phyloP scores from a whole-genome alignment of 2,797 vertebrate species.

The Enteromius fasciolatus region DNA sequence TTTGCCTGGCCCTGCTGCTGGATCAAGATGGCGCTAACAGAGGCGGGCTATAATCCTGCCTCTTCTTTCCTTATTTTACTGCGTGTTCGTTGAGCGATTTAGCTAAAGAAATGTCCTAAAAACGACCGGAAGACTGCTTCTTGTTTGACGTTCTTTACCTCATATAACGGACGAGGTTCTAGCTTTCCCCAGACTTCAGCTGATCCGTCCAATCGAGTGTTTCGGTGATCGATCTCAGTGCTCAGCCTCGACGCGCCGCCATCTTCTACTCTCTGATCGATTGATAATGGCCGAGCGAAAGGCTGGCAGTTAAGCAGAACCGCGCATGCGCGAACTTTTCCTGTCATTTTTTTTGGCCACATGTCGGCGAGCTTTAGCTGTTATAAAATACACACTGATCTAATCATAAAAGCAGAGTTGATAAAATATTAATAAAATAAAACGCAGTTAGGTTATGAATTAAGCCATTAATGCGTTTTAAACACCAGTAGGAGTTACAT shows the following conservation, averaged over 20 bases:
- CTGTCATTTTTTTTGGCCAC: slow-evolving; percentile 15
- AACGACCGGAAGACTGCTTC: neutral
- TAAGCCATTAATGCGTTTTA: neutral
- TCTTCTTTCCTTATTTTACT: slow-evolving; percentile 54
- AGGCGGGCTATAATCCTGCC: slow-evolving; percentile 46
- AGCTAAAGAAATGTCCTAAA: slow-evolving; percentile 17
- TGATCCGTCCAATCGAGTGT: slow-evolving; percentile 78
- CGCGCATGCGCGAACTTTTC: slow-evolving; percentile 51
- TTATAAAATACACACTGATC: neutral
- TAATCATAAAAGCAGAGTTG: neutral
- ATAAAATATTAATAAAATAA: neutral
- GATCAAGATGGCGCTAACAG: slow-evolving; percentile 74
- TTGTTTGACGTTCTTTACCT: slow-evolving; percentile 6
- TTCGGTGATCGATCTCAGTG: slow-evolving; percentile 81
- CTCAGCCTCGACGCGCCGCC: slow-evolving; percentile 71
- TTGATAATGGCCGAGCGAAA: slow-evolving; percentile 80
- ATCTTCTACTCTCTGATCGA: slow-evolving; percentile 87
- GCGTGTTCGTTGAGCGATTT: slow-evolving; percentile 53
- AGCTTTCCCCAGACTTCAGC: slow-evolving; percentile 45
- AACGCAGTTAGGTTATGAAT: neutral
- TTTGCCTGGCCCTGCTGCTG: slow-evolving; percentile 71
- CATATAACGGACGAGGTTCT: neutral
- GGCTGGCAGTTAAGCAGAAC: neutral
- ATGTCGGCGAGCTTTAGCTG: slow-evolving; percentile 38
- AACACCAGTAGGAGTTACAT: neutral